These are phyloP conservation scores for Fistularia commersonii DNA, from an alignment of 2,797 vertebrate genomes.

Conservation along the genomic window DNA sequence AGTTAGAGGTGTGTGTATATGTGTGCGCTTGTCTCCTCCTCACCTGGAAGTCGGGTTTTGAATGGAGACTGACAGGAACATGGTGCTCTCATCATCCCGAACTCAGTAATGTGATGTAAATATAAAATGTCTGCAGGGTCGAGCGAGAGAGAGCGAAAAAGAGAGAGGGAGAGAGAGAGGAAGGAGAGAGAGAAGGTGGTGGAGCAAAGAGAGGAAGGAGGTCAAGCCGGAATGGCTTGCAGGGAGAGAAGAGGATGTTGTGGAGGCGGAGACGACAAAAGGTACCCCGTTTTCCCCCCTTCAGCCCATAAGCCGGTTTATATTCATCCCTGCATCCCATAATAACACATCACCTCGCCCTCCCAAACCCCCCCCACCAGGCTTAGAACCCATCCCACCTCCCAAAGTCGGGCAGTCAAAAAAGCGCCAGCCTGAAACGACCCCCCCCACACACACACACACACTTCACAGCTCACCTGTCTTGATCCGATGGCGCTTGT, in stretches of 20 bases:
- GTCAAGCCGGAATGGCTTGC: not conserved
- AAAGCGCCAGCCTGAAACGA: too few species aligned
- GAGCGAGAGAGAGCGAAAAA: slow-evolving; percentile 1
- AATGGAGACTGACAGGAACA: slow-evolving; percentile 45
- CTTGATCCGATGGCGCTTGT: slow-evolving; percentile 37
- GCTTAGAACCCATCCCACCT: too few species aligned
- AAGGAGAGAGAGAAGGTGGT: not conserved
- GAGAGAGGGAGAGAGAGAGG: not conserved
- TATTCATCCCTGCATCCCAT: not conserved
- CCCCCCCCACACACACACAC: too few species aligned
- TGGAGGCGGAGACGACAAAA: not conserved
- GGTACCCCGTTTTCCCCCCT: not conserved
- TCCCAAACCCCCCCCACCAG: not conserved
- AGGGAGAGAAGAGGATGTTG: not conserved
- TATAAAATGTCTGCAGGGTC: slow-evolving; percentile 33
- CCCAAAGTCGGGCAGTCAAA: too few species aligned
- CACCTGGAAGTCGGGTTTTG: slow-evolving; percentile 25
- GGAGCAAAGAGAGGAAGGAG: not conserved
- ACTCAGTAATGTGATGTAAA: slow-evolving; percentile 45
- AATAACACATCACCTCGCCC: too few species aligned
- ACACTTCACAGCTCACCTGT: slow-evolving; percentile 11
- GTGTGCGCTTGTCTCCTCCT: slow-evolving; percentile 11
- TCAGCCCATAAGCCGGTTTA: slow-evolving; percentile 1
- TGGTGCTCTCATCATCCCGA: slow-evolving; percentile 44
- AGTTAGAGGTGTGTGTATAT: slow-evolving; percentile 1